A percentile compares a stretch with the other conserved stretches of the same genome.
These are phyloP conservation scores for Agrypnia vestita DNA, from an alignment of 1,140 invertebrate species.

Conservation along the genomic window DNA sequence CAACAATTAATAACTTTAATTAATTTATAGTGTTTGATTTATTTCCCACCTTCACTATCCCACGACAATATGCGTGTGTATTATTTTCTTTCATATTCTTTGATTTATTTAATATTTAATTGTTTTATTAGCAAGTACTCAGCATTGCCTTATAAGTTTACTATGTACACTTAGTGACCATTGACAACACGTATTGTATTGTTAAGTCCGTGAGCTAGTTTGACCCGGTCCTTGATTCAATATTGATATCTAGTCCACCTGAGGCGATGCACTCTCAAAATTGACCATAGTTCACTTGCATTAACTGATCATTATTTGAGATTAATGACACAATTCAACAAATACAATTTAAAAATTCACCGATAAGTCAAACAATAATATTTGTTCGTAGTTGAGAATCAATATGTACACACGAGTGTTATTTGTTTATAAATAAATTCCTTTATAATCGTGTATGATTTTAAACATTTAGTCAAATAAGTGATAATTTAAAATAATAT, in stretches of 20 bases:
- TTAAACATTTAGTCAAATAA: too few species aligned
- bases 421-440: too few species aligned
- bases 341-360: conserved; percentile 15
- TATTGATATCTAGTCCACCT: conserved; percentile 15
- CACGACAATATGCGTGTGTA: too few species aligned
- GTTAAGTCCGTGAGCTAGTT: neutral
- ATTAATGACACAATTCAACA: conserved; percentile 17
- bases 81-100: too few species aligned
- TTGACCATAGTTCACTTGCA: conserved; percentile 22
- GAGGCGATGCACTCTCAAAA: conserved; percentile 32
- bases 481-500: too few species aligned
- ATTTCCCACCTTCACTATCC: too few species aligned
- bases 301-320: conserved; percentile 21
- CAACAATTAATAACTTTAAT: too few species aligned
- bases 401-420: too few species aligned
- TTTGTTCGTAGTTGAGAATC: too few species aligned
- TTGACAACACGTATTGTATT: neutral
- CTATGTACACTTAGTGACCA: neutral
- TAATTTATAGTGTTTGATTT: too few species aligned
- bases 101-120: neutral
- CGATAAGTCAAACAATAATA: neutral
- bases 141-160: neutral
- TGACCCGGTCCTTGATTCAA: conserved; percentile 1
- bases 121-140: neutral
- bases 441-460: too few species aligned